A percentile compares a stretch with the other conserved stretches of the same genome.
phyloP scores from a whole-genome alignment of 1,140 invertebrate species.

The Phenacoccus solenopsis region DNA sequence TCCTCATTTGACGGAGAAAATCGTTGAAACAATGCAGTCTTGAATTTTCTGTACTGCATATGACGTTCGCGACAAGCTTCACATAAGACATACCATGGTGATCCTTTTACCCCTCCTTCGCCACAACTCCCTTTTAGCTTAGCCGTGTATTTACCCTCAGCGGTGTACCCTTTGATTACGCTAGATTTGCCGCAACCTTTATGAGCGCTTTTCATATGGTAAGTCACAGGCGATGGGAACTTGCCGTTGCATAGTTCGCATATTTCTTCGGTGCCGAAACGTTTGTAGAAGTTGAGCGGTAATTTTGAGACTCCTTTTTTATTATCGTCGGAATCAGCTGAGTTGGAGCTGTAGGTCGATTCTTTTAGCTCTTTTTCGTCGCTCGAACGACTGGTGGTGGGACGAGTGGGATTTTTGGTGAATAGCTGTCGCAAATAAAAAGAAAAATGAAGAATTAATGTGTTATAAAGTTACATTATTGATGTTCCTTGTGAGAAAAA shows the following conservation, averaged over 20 bases:
- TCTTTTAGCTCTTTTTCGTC: neutral
- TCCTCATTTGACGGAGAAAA: neutral
- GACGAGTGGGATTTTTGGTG: neutral
- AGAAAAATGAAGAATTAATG: neutral
- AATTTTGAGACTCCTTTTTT: neutral
- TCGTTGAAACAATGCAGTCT: neutral
- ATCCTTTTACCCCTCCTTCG: slow-evolving; percentile 67
- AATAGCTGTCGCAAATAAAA: neutral
- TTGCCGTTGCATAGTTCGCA: slow-evolving; percentile 78
- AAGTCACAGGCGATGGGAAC: slow-evolving; percentile 68
- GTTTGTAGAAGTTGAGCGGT: slow-evolving; percentile 17
- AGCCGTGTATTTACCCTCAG: slow-evolving; percentile 65
- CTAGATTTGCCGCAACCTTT: slow-evolving; percentile 78
- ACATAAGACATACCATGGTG: slow-evolving; percentile 85
- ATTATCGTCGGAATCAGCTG: neutral
- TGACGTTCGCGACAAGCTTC: slow-evolving; percentile 76
- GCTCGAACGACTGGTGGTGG: neutral
- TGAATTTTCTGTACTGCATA: slow-evolving; percentile 34
- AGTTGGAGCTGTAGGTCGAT: slow-evolving; percentile 21
- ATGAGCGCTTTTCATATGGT: slow-evolving; percentile 81
- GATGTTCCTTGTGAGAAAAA: too few species aligned
- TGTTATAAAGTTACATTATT: too few species aligned
- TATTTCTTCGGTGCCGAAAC: slow-evolving; percentile 41
- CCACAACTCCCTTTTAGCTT: slow-evolving; percentile 69
- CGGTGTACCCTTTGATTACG: slow-evolving; percentile 79